Conservation (phyloP, 2,797 vertebrate species). For the Epinephelus coioides region DNA sequence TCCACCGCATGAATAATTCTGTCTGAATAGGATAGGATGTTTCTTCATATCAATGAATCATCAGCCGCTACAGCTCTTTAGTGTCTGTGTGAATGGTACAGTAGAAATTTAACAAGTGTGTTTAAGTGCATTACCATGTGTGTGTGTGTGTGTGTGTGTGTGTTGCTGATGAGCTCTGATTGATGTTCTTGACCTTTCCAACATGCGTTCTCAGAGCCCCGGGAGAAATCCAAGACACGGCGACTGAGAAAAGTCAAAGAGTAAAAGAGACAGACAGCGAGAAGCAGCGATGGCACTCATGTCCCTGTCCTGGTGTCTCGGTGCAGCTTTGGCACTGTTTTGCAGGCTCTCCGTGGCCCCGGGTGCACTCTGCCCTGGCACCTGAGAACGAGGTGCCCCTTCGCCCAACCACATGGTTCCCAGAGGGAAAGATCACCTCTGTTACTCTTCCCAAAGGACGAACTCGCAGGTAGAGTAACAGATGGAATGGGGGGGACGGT, state of each 20-base stretch:
- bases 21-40: conserved; percentile 83
- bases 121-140: conserved; percentile 23
- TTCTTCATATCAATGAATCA: conserved; percentile 85
- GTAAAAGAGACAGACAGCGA: conserved; percentile 16
- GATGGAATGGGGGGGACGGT: background rate
- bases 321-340: conserved; percentile 66
- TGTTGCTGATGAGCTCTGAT: conserved; percentile 39
- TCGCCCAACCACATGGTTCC: conserved; percentile 87
- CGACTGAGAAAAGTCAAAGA: conserved; percentile 41
- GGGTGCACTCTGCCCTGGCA: conserved; percentile 56
- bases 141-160: conserved; percentile 22
- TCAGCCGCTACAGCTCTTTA: conserved; percentile 71
- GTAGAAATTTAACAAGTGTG: conserved; percentile 53
- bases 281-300: conserved; percentile 58
- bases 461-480: conserved; percentile 86
- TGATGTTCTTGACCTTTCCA: conserved; percentile 71
- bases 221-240: conserved; percentile 40
- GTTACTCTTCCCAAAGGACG: conserved; percentile 89
- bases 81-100: conserved; percentile 59
- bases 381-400: conserved; percentile 88
- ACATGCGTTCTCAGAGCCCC: conserved; percentile 48
- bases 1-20: conserved; percentile 86
- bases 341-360: conserved; percentile 65
- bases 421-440: conserved; percentile 87
- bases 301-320: conserved; percentile 70